These are phyloP conservation scores for Geodia barretti DNA, from an alignment of 37 sponge, comb jelly and placozoan species.

Conservation along the genomic window DNA sequence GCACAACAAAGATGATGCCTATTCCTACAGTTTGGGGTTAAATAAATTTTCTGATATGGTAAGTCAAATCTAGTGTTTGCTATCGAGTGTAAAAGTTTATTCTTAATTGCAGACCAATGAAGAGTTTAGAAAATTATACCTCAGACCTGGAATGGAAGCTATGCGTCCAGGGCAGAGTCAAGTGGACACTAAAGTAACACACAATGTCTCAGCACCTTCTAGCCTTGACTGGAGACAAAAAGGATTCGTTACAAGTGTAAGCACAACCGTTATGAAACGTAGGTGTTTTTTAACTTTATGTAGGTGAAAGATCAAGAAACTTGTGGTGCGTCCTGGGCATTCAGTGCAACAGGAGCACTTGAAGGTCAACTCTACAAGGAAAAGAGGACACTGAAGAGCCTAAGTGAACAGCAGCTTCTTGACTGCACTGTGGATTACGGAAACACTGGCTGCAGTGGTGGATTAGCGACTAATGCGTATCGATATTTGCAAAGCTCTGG, in stretches of 20 bases:
- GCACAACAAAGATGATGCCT: constrained; percentile 30
- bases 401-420: constrained; percentile 86
- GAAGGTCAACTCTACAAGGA: constrained; percentile 53
- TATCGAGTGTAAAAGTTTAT: too few species aligned
- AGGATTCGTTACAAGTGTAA: constrained; percentile 31
- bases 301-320: constrained; percentile 72
- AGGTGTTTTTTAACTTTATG: too few species aligned
- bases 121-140: constrained; percentile 22
- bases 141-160: background rate
- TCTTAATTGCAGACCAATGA: constrained; percentile 15
- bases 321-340: constrained; percentile 76
- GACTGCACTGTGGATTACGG: constrained; percentile 76
- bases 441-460: constrained; percentile 75
- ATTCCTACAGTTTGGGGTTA: constrained; percentile 26
- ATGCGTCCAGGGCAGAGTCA: background rate
- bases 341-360: constrained; percentile 68
- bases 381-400: constrained; percentile 46
- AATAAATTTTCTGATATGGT: constrained; percentile 61
- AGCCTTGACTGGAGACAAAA: constrained; percentile 48
- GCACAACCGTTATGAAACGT: background rate
- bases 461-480: constrained; percentile 61
- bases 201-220: background rate
- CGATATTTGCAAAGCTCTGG: constrained; percentile 57
- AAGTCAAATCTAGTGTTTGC: constrained; percentile 6
- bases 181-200: background rate